Evolutionary conservation across 2,888 invertebrate genomes (phyloP), one percentile per base, ranked within the genome.

Genomic region (Drosophila ezoana): DNA sequence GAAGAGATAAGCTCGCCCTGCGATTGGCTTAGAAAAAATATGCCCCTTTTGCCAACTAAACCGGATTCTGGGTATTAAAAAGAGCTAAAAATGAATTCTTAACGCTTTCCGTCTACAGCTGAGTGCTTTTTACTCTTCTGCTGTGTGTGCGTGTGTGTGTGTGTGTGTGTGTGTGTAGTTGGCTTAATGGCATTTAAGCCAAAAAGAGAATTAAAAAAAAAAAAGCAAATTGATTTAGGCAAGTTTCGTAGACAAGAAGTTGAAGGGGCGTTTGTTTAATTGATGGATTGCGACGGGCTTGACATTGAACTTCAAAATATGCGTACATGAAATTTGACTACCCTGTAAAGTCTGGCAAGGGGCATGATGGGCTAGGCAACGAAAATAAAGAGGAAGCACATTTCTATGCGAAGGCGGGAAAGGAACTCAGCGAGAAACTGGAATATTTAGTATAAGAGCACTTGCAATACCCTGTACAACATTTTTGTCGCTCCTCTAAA

Each of bases 181-280:
- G 62, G 60, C 62, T 72, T 68, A 81, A 74, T 77, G 68, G 66
- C 60, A 57, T 40, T 52, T 75, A 13, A 48, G 61, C 63, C 67
- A 72, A 75, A 41, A 41, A 2, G 4, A 41, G 16, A 37, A 75
- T 11, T 20, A 5, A 0, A 13, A 54, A 41, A 18, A 35, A 40
- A 75, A 13, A 54, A 41, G n/a, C 23, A 40, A 75, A 47, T 41
- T 32, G 38, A 60, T 64, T 70, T 70, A 53, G 16, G 35, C 57
- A 20, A 40, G 61, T 44, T 45, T 43, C 16, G 13, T 20, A 38
- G 58, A 20, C 23, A 54, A 47, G 35, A 10, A 35, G 49, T 41
- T 44, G 51, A 47, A 35, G 13, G 32, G 45, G 40, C 59, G 45
- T 65, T 67, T 37, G 35, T 14, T 48, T 35, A 23, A 35, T 44